These are phyloP conservation scores for Pterobdella sp. DNA, from an alignment of 2,888 invertebrate genomes.

Conservation along the genomic window DNA sequence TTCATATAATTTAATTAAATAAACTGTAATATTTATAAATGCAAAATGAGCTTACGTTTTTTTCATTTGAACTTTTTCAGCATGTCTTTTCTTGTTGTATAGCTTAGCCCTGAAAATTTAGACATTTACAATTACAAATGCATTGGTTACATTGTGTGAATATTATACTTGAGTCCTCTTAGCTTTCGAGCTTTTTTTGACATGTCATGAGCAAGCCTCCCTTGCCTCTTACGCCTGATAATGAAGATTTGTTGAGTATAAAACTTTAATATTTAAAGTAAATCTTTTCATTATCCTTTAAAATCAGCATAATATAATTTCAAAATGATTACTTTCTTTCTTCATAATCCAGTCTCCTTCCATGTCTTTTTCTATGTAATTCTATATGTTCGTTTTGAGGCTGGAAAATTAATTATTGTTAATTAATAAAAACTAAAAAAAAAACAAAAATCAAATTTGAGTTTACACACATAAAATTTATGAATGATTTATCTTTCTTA, in stretches of 20 bases:
- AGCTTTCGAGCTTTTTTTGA: conserved; percentile 83
- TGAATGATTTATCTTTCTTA: too few relatives aligned
- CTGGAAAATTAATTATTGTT: too few relatives aligned
- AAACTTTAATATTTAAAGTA: neutral
- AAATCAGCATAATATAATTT: neutral
- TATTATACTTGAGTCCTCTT: conserved; percentile 70
- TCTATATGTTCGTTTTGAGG: conserved; percentile 98
- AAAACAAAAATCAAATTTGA: too few relatives aligned
- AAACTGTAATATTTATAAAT: neutral
- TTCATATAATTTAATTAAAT: neutral
- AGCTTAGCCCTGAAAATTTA: conserved; percentile 67
- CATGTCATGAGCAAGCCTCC: conserved; percentile 81
- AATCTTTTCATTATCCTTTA: neutral
- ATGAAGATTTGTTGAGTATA: too few relatives aligned
- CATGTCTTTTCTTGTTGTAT: conserved; percentile 87
- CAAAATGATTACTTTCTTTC: conserved; percentile 64
- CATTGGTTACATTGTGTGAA: conserved; percentile 1
- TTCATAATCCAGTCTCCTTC: conserved; percentile 91
- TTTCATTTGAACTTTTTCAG: conserved; percentile 98
- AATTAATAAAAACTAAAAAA: too few relatives aligned
- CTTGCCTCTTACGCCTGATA: conserved; percentile 79
- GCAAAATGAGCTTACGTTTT: conserved; percentile 61
- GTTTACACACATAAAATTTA: too few relatives aligned
- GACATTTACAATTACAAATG: neutral
- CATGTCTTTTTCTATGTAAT: conserved; percentile 88